Percentiles rank a stretch among this genome's conserved stretches.
These are phyloP conservation scores for Plectropomus leopardus DNA, from an alignment of 2,113 vertebrate species.

Conservation along the genomic window DNA sequence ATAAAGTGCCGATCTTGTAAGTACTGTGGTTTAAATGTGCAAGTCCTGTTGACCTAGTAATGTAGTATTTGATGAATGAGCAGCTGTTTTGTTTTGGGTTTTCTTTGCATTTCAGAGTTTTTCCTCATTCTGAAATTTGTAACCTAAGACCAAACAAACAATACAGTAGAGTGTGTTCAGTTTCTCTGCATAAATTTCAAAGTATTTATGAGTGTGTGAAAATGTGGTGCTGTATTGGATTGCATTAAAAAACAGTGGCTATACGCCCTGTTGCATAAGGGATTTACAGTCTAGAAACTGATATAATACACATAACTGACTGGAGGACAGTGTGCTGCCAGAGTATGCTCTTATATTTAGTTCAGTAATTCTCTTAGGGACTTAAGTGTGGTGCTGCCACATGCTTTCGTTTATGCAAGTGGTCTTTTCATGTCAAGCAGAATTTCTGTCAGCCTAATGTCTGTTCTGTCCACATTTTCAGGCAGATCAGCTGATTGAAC, in stretches of 20 bases:
- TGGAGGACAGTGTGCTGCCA: background rate
- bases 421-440: background rate
- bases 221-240: background rate
- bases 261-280: background rate
- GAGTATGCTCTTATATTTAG: no score
- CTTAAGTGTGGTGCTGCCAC: background rate
- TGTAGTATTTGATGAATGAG: background rate
- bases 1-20: no score
- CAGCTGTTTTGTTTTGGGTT: background rate
- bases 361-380: background rate
- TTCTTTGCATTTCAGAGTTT: background rate
- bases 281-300: background rate
- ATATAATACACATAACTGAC: background rate
- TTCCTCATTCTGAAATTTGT: background rate
- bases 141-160: no score
- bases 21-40: background rate
- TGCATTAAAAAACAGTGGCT: background rate
- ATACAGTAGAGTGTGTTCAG: background rate
- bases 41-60: background rate
- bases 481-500: constrained; percentile 84
- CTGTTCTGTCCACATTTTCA: constrained; percentile 59
- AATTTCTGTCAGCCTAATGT: constrained; percentile 10
- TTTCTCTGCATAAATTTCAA: background rate
- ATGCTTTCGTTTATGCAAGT: background rate
- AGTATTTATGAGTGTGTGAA: background rate